Percentiles rank a stretch among this genome's conserved stretches.
These are phyloP conservation scores for Tonatia bakeri DNA, from an alignment of 2,113 vertebrate genomes.

Conservation along the genomic window DNA sequence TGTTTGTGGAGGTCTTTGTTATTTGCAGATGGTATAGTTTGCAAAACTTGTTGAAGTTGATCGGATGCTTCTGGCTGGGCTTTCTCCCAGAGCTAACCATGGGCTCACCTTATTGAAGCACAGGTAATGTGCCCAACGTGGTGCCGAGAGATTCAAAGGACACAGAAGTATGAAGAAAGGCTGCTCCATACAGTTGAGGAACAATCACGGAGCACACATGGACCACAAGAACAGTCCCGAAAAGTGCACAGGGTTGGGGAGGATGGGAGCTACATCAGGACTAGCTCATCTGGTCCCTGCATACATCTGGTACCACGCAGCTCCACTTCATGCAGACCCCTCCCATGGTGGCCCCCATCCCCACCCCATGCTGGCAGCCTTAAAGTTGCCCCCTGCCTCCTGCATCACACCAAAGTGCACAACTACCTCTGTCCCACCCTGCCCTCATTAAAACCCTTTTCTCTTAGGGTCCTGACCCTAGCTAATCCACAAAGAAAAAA, in stretches of 20 bases:
- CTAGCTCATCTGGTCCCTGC: background rate
- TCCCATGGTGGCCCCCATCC: background rate
- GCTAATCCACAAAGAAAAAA: background rate
- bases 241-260: background rate
- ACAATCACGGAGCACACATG: rapidly evolving
- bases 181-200: background rate
- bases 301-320: background rate
- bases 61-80: background rate
- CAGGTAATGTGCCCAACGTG: background rate
- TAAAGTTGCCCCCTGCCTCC: background rate
- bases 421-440: background rate
- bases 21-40: background rate
- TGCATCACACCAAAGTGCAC: background rate
- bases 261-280: background rate
- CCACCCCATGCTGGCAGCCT: background rate
- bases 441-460: background rate
- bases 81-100: background rate
- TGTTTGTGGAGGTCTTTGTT: background rate
- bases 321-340: background rate
- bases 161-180: background rate
- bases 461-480: background rate
- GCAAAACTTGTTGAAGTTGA: background rate
- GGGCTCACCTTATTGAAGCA: background rate
- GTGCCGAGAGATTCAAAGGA: background rate
- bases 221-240: background rate